Percentiles rank a stretch among this genome's conserved stretches.
Evolutionary conservation across 2,797 vertebrate species (phyloP).

Genomic region (Decapterus maruadsi): DNA sequence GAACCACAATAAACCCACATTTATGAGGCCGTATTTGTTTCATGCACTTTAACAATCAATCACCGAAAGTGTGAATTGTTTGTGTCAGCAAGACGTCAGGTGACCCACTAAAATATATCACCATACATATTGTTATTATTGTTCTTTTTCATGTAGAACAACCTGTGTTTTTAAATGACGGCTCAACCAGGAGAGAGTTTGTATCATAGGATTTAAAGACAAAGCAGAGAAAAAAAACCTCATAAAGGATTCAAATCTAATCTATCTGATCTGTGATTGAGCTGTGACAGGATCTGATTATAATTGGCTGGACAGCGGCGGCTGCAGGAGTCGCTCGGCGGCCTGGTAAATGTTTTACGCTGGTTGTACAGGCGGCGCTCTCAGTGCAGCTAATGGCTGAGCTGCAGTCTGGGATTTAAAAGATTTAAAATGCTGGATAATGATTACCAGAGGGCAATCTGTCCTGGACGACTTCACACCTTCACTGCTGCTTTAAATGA

Average conservation of each 20-base stretch:
- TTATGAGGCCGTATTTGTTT: slow-evolving; percentile 9
- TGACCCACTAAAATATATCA: background rate
- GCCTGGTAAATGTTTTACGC: slow-evolving; percentile 69
- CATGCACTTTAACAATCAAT: slow-evolving; percentile 10
- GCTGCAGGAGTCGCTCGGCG: slow-evolving; percentile 5
- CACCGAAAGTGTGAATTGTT: background rate
- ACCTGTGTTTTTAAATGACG: background rate
- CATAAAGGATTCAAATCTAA: slow-evolving; percentile 26
- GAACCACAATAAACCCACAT: slow-evolving; percentile 16
- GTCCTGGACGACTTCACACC: slow-evolving; percentile 5
- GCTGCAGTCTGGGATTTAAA: slow-evolving; percentile 28
- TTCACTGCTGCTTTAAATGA: background rate
- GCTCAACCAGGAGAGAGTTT: background rate
- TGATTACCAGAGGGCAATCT: slow-evolving; percentile 41
- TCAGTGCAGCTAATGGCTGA: slow-evolving; percentile 17
- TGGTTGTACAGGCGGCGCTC: background rate
- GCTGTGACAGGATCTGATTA: slow-evolving; percentile 29
- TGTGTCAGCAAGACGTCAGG: background rate
- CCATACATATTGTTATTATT: background rate
- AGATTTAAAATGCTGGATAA: slow-evolving; percentile 48
- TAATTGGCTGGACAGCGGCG: slow-evolving; percentile 19
- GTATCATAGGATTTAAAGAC: background rate
- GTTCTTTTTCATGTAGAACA: background rate
- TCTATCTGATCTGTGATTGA: slow-evolving; percentile 52
- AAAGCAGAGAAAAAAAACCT: slow-evolving; percentile 14